phyloP scores from a whole-genome alignment of 2,888 invertebrate genomes.

The Metalampra italica region DNA sequence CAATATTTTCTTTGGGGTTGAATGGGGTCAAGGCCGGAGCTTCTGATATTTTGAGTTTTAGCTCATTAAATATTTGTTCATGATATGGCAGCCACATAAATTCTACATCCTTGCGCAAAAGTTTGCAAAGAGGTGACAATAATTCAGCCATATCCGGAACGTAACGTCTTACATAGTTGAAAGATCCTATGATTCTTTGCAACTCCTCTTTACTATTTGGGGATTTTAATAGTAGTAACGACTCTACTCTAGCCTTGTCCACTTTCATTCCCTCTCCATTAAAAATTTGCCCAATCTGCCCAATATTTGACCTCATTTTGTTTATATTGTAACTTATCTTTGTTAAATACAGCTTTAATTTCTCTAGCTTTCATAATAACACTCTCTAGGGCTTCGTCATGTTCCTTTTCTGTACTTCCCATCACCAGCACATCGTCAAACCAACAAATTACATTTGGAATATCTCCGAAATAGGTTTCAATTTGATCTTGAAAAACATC shows the following conservation, averaged over 20 bases:
- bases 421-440: conserved; percentile 9
- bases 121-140: conserved; percentile 11
- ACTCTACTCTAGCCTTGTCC: conserved; percentile 11
- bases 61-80: conserved; percentile 10
- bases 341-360: conserved; percentile 11
- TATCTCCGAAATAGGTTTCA: conserved; percentile 4
- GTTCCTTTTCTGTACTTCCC: conserved; percentile 3
- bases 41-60: background rate
- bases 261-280: conserved; percentile 11
- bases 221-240: conserved; percentile 8
- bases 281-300: conserved; percentile 13
- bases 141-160: conserved; percentile 14
- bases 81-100: conserved; percentile 15
- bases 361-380: conserved; percentile 10
- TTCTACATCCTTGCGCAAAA: conserved; percentile 11
- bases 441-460: conserved; percentile 8
- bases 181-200: conserved; percentile 11
- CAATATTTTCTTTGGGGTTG: conserved; percentile 8
- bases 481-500: conserved; percentile 13
- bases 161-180: conserved; percentile 14
- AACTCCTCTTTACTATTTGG: conserved; percentile 11
- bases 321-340: conserved; percentile 15
- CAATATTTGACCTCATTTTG: conserved; percentile 14
- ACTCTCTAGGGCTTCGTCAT: no score
- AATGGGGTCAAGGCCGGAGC: conserved; percentile 6